These are phyloP conservation scores for Palythoa heliodiscus DNA, from an alignment of 92 coral and sea anemone genomes.

Conservation along the genomic window DNA sequence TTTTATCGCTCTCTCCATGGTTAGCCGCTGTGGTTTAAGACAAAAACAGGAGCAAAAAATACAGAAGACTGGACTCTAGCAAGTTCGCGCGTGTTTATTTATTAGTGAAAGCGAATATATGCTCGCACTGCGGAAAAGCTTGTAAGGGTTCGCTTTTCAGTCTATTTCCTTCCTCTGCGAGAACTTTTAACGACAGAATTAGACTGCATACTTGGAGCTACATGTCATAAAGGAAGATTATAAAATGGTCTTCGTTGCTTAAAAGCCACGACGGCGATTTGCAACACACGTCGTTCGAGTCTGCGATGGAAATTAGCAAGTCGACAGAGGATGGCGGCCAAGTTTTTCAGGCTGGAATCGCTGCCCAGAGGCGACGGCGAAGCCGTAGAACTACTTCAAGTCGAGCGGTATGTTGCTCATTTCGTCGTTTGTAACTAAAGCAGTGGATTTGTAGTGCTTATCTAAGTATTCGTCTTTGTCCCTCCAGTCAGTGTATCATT, in stretches of 20 bases:
- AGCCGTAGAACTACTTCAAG: conserved; percentile 7
- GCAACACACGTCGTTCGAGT: not conserved
- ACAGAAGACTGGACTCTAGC: conserved; percentile 15
- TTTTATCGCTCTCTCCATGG: not conserved
- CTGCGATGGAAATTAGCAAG: not conserved
- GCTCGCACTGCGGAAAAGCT: not conserved
- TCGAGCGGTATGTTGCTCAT: conserved; percentile 5
- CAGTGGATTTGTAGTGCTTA: not conserved
- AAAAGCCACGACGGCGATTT: not conserved
- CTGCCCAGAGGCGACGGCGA: conserved; percentile 30
- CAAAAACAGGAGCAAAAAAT: not conserved
- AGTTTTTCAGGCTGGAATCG: conserved; percentile 19
- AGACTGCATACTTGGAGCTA: not conserved
- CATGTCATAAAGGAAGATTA: not conserved
- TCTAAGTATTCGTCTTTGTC: not conserved
- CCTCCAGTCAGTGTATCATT: not conserved
- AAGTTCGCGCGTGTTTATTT: not conserved
- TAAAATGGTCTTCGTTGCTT: not conserved
- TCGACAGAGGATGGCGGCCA: not conserved
- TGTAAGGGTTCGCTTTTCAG: not conserved
- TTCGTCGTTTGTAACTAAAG: not conserved
- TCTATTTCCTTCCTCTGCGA: not conserved
- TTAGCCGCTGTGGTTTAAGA: not conserved
- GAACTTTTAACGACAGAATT: not conserved
- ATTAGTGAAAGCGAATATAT: not conserved